A percentile compares a stretch with the other conserved stretches of the same genome.
These are phyloP conservation scores for Phrynosoma blainvillii DNA, from an alignment of 2,113 vertebrate genomes.

Conservation along the genomic window DNA sequence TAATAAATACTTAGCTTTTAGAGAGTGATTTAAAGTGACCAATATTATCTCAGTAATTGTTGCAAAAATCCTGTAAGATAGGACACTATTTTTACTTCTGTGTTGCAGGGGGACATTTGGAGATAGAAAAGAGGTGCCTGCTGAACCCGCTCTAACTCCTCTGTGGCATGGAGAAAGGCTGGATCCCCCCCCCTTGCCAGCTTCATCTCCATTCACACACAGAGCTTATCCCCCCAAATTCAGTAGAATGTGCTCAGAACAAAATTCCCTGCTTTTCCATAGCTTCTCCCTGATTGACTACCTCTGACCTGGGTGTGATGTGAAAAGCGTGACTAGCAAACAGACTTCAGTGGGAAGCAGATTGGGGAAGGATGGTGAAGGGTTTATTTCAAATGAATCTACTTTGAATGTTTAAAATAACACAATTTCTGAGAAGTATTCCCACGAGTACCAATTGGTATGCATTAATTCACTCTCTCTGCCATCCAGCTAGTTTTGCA, in stretches of 20 bases:
- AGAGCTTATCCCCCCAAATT: not conserved
- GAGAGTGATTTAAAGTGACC: not conserved
- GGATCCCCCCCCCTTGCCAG: not conserved
- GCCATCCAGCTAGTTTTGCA: not conserved
- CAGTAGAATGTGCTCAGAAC: not conserved
- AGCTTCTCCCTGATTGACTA: not conserved
- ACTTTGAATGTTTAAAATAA: constrained; percentile 40
- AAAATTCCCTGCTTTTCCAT: not conserved
- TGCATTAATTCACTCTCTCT: constrained; percentile 27
- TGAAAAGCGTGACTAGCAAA: not conserved
- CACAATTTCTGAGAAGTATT: constrained; percentile 21
- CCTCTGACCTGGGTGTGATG: not conserved
- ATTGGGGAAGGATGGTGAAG: not conserved
- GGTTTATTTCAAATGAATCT: constrained; percentile 24
- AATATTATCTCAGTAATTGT: not conserved
- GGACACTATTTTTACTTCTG: not conserved
- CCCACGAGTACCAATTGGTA: constrained; percentile 21
- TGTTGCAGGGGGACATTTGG: too few relatives aligned
- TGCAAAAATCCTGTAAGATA: not conserved
- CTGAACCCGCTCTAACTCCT: not conserved
- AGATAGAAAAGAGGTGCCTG: too few relatives aligned
- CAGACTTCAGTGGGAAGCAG: not conserved
- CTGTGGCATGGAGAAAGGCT: not conserved
- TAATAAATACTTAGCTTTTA: not conserved
- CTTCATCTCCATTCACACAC: not conserved